A percentile compares a stretch with the other conserved stretches of the same genome.
These are phyloP conservation scores for Collichthys lucidus DNA, from an alignment of 2,113 vertebrate genomes.

Conservation along the genomic window DNA sequence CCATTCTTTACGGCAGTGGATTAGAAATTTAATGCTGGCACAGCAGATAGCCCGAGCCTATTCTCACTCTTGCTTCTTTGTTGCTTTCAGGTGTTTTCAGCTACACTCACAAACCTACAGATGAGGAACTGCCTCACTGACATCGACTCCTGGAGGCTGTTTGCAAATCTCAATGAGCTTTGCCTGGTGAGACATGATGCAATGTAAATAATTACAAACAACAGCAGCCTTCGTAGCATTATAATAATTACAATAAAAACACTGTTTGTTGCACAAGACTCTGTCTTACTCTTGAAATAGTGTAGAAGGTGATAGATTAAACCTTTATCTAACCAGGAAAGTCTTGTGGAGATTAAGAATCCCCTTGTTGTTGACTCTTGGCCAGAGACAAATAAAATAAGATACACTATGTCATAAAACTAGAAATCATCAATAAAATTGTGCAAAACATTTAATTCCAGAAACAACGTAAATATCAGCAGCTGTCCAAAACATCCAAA, in stretches of 20 bases:
- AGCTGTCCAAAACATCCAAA: too few relatives aligned
- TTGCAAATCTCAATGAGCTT: constrained; percentile 91
- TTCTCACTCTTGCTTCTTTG: constrained; percentile 46
- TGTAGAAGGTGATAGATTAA: not conserved
- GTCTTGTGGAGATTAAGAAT: not conserved
- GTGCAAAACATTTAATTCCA: not conserved
- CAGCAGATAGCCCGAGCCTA: constrained; percentile 8
- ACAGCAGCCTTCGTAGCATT: not conserved
- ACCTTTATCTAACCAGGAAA: not conserved
- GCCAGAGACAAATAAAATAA: not conserved
- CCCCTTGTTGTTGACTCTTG: too few relatives aligned
- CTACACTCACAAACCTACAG: constrained; percentile 87
- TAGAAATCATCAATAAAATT: not conserved
- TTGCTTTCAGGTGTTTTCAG: constrained; percentile 88
- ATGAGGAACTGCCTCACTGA: constrained; percentile 86
- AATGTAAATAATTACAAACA: constrained; percentile 26
- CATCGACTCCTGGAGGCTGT: constrained; percentile 89
- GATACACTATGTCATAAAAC: not conserved
- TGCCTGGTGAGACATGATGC: constrained; percentile 86
- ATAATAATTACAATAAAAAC: not conserved
- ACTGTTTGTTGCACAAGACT: not conserved
- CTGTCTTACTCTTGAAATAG: not conserved
- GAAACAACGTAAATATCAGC: not conserved
- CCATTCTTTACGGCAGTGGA: not conserved
- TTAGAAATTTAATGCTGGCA: constrained; percentile 53